Evolutionary conservation across 2,888 invertebrate genomes (phyloP).

Genomic region (Tryphoninae sp.): DNA sequence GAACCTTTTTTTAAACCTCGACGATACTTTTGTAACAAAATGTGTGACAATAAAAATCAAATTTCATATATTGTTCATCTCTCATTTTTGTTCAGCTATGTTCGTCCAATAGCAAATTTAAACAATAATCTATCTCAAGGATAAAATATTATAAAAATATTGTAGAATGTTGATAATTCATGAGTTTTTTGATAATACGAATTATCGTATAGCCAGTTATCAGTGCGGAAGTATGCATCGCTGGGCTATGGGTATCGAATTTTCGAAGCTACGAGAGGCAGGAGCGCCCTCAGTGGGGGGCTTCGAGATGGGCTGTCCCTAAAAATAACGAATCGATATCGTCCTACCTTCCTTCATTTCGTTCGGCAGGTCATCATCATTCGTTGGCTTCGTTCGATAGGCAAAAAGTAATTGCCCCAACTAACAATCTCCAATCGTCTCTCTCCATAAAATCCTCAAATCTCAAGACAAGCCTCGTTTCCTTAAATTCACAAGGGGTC

Average conservation of each 20-base stretch:
- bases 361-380: slow-evolving; percentile 70
- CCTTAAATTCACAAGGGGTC: neutral
- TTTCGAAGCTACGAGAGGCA: slow-evolving; percentile 67
- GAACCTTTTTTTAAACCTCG: neutral
- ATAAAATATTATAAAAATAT: too few relatives aligned
- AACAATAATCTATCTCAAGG: neutral
- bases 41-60: neutral
- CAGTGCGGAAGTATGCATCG: slow-evolving; percentile 38
- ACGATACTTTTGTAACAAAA: slow-evolving; percentile 6
- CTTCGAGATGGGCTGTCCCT: slow-evolving; percentile 74
- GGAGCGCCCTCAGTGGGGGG: slow-evolving; percentile 67
- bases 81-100: neutral
- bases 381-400: slow-evolving; percentile 13
- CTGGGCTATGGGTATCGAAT: slow-evolving; percentile 66
- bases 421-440: neutral
- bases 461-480: neutral
- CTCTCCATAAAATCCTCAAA: neutral
- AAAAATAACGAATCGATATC: slow-evolving; percentile 79
- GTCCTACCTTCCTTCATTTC: slow-evolving; percentile 71
- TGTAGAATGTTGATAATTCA: neutral
- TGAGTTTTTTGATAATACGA: neutral
- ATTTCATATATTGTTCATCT: neutral
- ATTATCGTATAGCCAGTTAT: neutral
- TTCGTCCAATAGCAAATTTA: neutral
- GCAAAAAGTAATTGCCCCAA: neutral